Evolutionary conservation across 37 sponge, comb jelly and placozoan species (phyloP), one percentile per base, ranked within the genome.

Genomic region (Axinella damicornis): DNA sequence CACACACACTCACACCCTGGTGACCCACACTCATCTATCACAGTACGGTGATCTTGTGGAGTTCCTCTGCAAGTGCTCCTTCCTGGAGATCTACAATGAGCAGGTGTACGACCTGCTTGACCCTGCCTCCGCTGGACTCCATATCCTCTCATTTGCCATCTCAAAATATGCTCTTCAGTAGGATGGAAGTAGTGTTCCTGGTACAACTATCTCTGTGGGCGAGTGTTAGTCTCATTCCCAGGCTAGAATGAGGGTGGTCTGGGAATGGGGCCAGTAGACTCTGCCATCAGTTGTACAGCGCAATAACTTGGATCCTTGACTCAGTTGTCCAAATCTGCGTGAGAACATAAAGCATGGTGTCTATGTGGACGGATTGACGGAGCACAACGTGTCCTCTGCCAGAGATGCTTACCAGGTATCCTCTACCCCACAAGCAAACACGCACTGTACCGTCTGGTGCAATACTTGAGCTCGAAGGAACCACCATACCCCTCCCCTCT

Each of bases 11-110:
- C 46, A 46, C 46, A 46, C 46, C 4, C n/a, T n/a, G n/a, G n/a
- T n/a, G n/a, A n/a, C n/a, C n/a, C n/a, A n/a, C n/a, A n/a, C n/a
- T n/a, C n/a, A n/a, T n/a, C n/a, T n/a, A n/a, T n/a, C 46, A n/a
- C 38, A 95, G 95, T 83, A 77, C 72, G 95, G 95, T 57, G 95
- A 95, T n/a, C 57, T 92, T 37, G 92, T 92, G 58, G 84, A 91
- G 77, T 95, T 92, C 46, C 87, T 95, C 37, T 92, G 91, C 69
- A 95, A 88, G 74, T 92, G 90, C 32, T 95, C 95, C 21, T 95
- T 95, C 64, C 71, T 95, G 54, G 95, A 95, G 77, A 95, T 95
- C 56, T 95, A 95, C 87, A 95, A 95, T 74, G 95, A 95, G 57
- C 95, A 95, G 35, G 86, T 95, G 24, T 95, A 69, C 77, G 95